Evolutionary conservation across 2,888 invertebrate genomes (phyloP), one percentile per base, ranked within the genome.

Genomic region (Ophion costatus): DNA sequence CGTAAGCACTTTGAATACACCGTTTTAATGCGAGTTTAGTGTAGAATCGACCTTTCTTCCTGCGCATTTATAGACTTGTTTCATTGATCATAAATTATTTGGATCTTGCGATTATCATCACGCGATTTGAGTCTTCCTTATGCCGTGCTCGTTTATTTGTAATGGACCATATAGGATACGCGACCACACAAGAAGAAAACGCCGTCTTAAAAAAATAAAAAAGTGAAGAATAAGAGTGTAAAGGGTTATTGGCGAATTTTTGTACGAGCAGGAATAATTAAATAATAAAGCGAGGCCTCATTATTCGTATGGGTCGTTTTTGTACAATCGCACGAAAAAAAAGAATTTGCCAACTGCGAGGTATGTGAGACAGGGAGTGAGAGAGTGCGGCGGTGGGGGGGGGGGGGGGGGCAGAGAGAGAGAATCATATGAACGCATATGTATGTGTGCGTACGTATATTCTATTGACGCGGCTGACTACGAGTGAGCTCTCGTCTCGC

Each of bases 111-210:
- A 75, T 67, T 24, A 64, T 71, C 22, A 56, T 71, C n/a, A 63
- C 77, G 42, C 57, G 57, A 77, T 77, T 66, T 42, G 29, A 20
- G n/a, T 20, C 45, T 73, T 64, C 20, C 70, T 69, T 38, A 51
- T 66, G 61, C 11, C 20, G 11, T 59, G 10, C 33, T 63, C 17
- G 63, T 77, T 79, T 79, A 71, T 79, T 79, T 79, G 24, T 33
- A 45, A 71, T 71, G 14, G 33, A 2, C 51, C 51, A 22, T 73
- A 64, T 61, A 6, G 20, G 22, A 80, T 78, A 42, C 70, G 14
- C 14, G 24, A 79, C 86, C 86, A 69, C 86, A 84, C 86, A 86
- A 82, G 82, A 78, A 57, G 80, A 73, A 29, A 74, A 56, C 61
- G 38, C 42, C 61, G 38, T 38, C 57, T 24, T 67, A 24, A 56